Conservation (phyloP, 1,140 invertebrate species). For the Tyrophagus putrescentiae region DNA sequence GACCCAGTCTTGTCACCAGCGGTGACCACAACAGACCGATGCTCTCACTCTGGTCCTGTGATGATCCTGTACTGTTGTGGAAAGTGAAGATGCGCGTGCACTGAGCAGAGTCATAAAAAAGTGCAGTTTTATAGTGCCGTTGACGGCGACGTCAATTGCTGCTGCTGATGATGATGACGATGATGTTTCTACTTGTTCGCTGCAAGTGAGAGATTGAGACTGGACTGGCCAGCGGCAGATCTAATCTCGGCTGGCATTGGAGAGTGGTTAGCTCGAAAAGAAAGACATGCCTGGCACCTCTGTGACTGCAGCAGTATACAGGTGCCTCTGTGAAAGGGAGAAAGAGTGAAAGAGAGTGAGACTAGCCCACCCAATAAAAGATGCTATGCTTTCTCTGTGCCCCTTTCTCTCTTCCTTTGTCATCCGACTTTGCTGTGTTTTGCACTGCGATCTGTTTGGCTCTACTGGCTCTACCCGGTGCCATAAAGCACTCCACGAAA, state of each 20-base stretch:
- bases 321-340: too few relatives aligned
- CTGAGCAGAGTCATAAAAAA: neutral
- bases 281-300: too few relatives aligned
- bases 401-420: neutral
- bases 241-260: conserved; percentile 9
- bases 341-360: too few relatives aligned
- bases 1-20: too few relatives aligned
- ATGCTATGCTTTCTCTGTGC: too few relatives aligned
- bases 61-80: neutral
- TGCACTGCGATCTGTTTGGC: too few relatives aligned
- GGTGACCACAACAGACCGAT: too few relatives aligned
- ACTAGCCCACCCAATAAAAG: too few relatives aligned
- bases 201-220: neutral
- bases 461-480: too few relatives aligned
- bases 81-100: neutral
- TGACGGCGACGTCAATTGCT: neutral
- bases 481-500: conserved; percentile 1
- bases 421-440: neutral
- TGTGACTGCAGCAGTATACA: too few relatives aligned
- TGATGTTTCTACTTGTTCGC: neutral
- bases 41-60: too few relatives aligned
- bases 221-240: neutral
- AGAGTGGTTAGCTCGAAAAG: too few relatives aligned
- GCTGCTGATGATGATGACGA: neutral
- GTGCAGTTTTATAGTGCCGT: neutral